Base-by-base conservation (phyloP, 2,888 invertebrate genomes). In the Helicoverpa assulta region DNA sequence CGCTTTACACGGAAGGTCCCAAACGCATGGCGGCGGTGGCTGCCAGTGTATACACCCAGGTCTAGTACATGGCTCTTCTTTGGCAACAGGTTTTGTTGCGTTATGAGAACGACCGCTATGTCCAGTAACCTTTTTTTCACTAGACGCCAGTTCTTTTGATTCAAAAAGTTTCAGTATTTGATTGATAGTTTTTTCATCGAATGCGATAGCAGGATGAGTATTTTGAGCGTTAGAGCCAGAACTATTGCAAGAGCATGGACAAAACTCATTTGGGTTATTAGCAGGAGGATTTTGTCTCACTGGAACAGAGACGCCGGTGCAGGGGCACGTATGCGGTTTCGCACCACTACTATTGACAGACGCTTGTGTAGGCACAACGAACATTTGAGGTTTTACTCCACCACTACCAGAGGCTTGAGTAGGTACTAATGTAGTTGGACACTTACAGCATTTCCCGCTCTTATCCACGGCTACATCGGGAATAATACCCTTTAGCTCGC, bases 1-100 rank as follows among this genome's bases (percentile, higher is more conserved):
- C 1, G 94, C 94, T 86, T 93, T 94, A 80, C 94, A 95, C 60
- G 95, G 94, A 56, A 88, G 86, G 76, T 94, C 88, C 93, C 94
- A 94, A 58, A 93, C 86, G 76, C 94, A 95, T 18, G 94, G 94
- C 69, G 93, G 89, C 67, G 95, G 94, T 29, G 94, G 93, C 79
- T 93, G 86, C 90, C 93, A 94, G 79, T 93, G 93, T 19, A 94
- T 81, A 80, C 93, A 95, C 59, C 91, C 93, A 16, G 88, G 88
- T 76, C 92, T 93, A 73, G 92, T 92, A 79, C 93, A 93, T 19
- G 89, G 87, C 67, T 91, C 90, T 70, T 91, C 90, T 70, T 90
- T 89, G 67, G 81, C 77, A 18, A 83, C 73, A 19, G 80, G 67
- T 37, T 87, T 88, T 10, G 68, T 43, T 47, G 70, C 65, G 72